phyloP scores from a whole-genome alignment of 2,113 vertebrate species.

The Carollia perspicillata region DNA sequence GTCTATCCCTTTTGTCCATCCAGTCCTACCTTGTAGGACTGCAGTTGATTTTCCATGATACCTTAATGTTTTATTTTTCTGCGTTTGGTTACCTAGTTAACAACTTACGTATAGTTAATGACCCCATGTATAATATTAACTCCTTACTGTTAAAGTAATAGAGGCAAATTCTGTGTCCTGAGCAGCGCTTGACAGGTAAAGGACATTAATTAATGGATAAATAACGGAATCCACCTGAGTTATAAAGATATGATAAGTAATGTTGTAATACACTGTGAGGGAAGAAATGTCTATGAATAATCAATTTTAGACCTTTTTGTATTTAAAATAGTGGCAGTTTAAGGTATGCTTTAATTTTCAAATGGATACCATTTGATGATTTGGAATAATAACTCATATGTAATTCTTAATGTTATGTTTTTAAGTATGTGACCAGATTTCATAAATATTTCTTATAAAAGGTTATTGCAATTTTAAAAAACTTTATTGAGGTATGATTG shows the following conservation, averaged over 20 bases:
- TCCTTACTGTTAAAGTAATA: neutral
- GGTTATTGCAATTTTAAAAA: neutral
- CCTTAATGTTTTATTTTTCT: neutral
- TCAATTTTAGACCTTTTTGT: neutral
- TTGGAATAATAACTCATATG: neutral
- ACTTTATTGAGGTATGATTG: neutral
- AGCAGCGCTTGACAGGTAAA: neutral
- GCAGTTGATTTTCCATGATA: neutral
- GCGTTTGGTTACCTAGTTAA: neutral
- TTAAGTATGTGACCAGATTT: neutral
- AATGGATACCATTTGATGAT: neutral
- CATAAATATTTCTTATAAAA: neutral
- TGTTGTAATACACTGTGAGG: neutral
- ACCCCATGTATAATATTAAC: neutral
- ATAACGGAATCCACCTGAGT: neutral
- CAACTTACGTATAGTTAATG: neutral
- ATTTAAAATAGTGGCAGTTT: neutral
- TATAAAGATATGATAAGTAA: neutral
- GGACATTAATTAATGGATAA: neutral
- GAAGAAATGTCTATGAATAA: neutral
- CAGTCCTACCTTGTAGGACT: neutral
- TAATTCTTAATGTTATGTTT: constrained; percentile 21
- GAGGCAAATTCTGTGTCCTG: neutral
- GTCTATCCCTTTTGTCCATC: neutral
- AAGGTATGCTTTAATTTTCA: neutral